These are phyloP conservation scores for Lycocorax pyrrhopterus DNA, from an alignment of 2,113 vertebrate species.

Conservation along the genomic window DNA sequence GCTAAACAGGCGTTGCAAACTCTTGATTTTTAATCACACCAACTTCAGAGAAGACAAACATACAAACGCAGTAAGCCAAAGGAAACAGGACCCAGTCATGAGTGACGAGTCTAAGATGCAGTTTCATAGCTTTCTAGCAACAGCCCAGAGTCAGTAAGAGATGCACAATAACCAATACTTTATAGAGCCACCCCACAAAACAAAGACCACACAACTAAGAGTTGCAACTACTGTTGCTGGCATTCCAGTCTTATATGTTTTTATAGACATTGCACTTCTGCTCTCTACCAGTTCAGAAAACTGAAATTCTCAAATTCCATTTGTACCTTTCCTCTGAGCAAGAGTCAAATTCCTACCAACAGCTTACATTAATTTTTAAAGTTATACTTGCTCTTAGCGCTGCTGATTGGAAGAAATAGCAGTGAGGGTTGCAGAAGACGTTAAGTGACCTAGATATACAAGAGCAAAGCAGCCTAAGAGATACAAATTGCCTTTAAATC, in stretches of 20 bases:
- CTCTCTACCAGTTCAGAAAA: neutral
- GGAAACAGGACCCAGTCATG: neutral
- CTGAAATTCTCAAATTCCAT: neutral
- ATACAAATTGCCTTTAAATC: slow-evolving; percentile 40
- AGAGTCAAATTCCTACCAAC: slow-evolving; percentile 23
- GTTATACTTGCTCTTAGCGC: neutral
- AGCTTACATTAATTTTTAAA: slow-evolving; percentile 57
- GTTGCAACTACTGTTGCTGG: neutral
- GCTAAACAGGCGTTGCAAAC: neutral
- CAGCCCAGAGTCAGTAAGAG: neutral
- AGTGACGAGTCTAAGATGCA: neutral
- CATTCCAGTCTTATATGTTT: neutral
- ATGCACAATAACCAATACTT: neutral
- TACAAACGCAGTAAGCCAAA: neutral
- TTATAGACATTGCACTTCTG: neutral
- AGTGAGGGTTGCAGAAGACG: neutral
- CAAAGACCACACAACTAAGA: neutral
- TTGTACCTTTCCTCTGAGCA: neutral
- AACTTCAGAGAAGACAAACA: neutral
- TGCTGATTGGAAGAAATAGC: slow-evolving; percentile 31
- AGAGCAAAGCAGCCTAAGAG: slow-evolving; percentile 31
- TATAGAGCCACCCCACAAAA: neutral
- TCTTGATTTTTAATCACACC: neutral
- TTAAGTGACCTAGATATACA: slow-evolving; percentile 50
- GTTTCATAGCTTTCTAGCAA: neutral